These are phyloP conservation scores for Rhodinocichla rosea DNA, from an alignment of 2,113 vertebrate genomes.

Conservation along the genomic window DNA sequence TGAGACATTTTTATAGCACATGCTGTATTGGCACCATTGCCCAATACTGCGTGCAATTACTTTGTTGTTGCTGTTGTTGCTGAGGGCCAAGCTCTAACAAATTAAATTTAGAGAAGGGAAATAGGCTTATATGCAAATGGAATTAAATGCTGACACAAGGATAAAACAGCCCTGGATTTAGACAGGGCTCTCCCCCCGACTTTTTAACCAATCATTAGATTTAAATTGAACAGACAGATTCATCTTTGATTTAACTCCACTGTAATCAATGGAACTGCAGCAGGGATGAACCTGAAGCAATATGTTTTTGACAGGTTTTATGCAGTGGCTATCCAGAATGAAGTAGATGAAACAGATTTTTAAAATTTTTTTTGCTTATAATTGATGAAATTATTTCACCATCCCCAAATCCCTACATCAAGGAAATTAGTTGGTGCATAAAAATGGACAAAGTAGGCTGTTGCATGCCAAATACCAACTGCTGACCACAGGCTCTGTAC, in stretches of 20 bases:
- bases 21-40: conserved; percentile 60
- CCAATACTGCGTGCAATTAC: conserved; percentile 63
- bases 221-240: conserved; percentile 64
- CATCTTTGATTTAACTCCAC: conserved; percentile 54
- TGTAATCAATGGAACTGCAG: conserved; percentile 50
- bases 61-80: conserved; percentile 59
- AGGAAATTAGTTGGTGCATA: conserved; percentile 51
- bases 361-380: conserved; percentile 17
- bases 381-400: conserved; percentile 62
- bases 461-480: conserved; percentile 30
- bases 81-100: conserved; percentile 68
- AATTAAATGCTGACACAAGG: conserved; percentile 74
- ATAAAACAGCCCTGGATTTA: conserved; percentile 72
- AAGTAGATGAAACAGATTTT: conserved; percentile 43
- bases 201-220: conserved; percentile 68
- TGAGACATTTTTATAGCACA: conserved; percentile 56
- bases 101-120: conserved; percentile 73
- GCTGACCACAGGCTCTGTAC: conserved; percentile 12
- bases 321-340: conserved; percentile 39
- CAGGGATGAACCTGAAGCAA: conserved; percentile 4
- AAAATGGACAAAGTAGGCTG: conserved; percentile 35
- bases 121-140: conserved; percentile 76
- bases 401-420: conserved; percentile 54
- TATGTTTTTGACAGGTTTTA: conserved; percentile 56
- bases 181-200: conserved; percentile 7